Percentiles rank a stretch among this genome's conserved stretches.
These are phyloP conservation scores for Egretta garzetta DNA, from an alignment of 2,113 vertebrate species.

Conservation along the genomic window DNA sequence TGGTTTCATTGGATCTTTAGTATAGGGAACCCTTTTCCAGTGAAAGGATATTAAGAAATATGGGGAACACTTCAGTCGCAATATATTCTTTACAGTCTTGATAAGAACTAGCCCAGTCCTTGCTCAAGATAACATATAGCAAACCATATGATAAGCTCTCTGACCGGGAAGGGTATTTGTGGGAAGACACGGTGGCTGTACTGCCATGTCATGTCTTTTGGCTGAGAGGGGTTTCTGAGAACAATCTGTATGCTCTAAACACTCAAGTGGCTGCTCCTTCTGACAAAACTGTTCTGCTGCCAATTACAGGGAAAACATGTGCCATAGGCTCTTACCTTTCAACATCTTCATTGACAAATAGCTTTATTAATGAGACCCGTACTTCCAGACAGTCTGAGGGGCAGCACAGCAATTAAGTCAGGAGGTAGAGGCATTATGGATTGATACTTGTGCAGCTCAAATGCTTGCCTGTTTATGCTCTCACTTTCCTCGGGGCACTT, in stretches of 20 bases:
- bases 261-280: neutral
- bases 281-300: neutral
- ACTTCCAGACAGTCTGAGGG: neutral
- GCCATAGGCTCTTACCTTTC: neutral
- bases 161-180: neutral
- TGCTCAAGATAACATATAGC: neutral
- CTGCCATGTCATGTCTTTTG: neutral
- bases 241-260: neutral
- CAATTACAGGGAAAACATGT: neutral
- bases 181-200: neutral
- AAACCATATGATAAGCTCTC: neutral
- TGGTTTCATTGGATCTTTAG: neutral
- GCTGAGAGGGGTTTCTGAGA: neutral
- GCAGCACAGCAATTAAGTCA: neutral
- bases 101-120: neutral
- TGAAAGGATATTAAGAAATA: neutral
- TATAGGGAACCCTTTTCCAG: neutral
- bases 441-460: neutral
- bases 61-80: neutral
- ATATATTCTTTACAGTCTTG: neutral
- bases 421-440: neutral
- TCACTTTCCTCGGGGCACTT: neutral
- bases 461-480: neutral
- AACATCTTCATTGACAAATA: neutral
- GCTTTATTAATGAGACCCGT: neutral